A percentile compares a stretch with the other conserved stretches of the same genome.
Evolutionary conservation across 2,888 invertebrate species (phyloP).

Genomic region (Pycnomerus fuliginosus): DNA sequence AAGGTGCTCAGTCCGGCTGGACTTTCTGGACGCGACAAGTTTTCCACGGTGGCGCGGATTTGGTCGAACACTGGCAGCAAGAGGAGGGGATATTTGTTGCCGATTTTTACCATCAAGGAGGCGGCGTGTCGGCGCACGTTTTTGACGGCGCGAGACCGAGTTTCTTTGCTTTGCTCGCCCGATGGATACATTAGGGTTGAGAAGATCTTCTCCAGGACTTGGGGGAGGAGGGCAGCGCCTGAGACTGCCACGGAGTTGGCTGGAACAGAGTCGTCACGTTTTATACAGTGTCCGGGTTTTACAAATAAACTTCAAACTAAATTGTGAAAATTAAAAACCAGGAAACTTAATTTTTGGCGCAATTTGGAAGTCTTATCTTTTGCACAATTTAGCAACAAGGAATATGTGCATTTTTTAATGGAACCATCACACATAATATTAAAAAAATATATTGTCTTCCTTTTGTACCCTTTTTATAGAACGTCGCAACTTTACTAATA

Average conservation of each 20-base stretch:
- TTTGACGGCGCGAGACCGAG: slow-evolving; percentile 73
- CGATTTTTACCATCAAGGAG: slow-evolving; percentile 85
- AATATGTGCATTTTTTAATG: no score
- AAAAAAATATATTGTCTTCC: no score
- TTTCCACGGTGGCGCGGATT: slow-evolving; percentile 74
- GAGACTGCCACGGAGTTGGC: slow-evolving; percentile 63
- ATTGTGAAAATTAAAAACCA: no score
- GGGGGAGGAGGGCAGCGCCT: slow-evolving; percentile 68
- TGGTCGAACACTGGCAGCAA: slow-evolving; percentile 84
- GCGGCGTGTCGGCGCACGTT: slow-evolving; percentile 88
- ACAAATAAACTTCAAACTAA: slow-evolving; percentile 19
- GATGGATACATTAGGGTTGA: slow-evolving; percentile 75
- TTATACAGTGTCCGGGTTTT: slow-evolving; percentile 1
- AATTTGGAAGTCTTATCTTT: no score
- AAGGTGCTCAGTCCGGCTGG: slow-evolving; percentile 72
- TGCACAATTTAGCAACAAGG: no score
- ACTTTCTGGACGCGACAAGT: slow-evolving; percentile 64
- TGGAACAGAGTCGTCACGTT: slow-evolving; percentile 22
- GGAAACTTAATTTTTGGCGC: no score
- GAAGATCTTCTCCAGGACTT: slow-evolving; percentile 87
- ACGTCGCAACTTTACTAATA: no score
- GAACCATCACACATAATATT: no score
- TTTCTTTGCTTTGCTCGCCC: slow-evolving; percentile 59
- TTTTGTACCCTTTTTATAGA: no score
- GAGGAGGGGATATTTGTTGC: slow-evolving; percentile 81